Conservation (phyloP, 2,113 vertebrate genomes). For the Brachypodius melanocephalos region DNA sequence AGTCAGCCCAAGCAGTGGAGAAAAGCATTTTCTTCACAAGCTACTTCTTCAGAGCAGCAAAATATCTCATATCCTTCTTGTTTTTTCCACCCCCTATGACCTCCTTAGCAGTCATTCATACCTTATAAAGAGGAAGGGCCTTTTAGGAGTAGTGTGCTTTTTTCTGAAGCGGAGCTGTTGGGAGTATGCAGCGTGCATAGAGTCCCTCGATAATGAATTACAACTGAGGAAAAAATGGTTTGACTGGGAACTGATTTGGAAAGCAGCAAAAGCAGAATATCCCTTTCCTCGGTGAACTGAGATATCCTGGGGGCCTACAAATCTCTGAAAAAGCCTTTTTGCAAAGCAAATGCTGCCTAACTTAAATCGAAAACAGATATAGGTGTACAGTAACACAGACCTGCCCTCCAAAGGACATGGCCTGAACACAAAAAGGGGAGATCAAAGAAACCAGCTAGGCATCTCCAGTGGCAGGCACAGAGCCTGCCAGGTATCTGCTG, state of each 20-base stretch:
- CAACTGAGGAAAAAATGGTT: not conserved
- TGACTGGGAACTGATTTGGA: conserved; percentile 4
- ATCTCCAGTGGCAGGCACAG: conserved; percentile 53
- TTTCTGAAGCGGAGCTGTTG: not conserved
- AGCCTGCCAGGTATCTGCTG: conserved; percentile 36
- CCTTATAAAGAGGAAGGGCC: not conserved
- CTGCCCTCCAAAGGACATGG: conserved; percentile 17
- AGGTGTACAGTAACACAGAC: not conserved
- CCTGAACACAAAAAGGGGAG: not conserved
- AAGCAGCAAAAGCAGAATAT: not conserved
- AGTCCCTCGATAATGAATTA: not conserved
- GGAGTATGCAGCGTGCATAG: rapidly evolving
- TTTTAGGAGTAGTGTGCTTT: not conserved
- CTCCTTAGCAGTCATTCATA: conserved; percentile 4
- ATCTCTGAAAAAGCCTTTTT: conserved; percentile 29
- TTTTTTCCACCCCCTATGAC: rapidly evolving
- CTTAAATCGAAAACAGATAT: conserved; percentile 68
- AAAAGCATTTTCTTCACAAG: not conserved
- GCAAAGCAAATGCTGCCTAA: not conserved
- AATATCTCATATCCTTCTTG: not conserved
- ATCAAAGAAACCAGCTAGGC: conserved; percentile 66
- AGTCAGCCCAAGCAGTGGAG: conserved; percentile 8
- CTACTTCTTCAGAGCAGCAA: not conserved
- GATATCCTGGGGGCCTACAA: conserved; percentile 15
- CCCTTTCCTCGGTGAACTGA: not conserved